A percentile compares a stretch with the other conserved stretches of the same genome.
These are phyloP conservation scores for Oligia latruncula DNA, from an alignment of 2,888 invertebrate genomes.

Conservation along the genomic window DNA sequence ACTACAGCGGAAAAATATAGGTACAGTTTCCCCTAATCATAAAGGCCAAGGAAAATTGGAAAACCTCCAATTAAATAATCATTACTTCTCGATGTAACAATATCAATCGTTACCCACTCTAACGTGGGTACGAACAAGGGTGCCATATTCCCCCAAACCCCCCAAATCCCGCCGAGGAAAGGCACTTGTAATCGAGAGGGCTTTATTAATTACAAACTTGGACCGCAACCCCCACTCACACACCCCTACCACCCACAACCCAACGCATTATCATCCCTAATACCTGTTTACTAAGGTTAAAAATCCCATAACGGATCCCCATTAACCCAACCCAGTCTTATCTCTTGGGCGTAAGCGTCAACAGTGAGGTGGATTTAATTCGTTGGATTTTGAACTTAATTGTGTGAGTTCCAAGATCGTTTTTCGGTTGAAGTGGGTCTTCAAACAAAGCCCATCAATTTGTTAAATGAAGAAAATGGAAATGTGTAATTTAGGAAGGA, in stretches of 20 bases:
- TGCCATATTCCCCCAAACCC: conserved; percentile 66
- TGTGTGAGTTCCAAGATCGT: conserved; percentile 67
- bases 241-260: conserved; percentile 68
- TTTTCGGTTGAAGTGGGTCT: conserved; percentile 66
- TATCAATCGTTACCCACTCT: conserved; percentile 63
- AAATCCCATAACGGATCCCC: conserved; percentile 77
- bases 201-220: conserved; percentile 90
- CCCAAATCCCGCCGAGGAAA: conserved; percentile 83
- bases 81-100: conserved; percentile 53
- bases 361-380: conserved; percentile 68
- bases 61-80: conserved; percentile 55
- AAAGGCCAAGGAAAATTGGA: conserved; percentile 9
- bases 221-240: conserved; percentile 82
- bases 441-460: conserved; percentile 86
- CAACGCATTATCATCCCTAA: conserved; percentile 82
- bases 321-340: conserved; percentile 85
- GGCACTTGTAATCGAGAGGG: conserved; percentile 89
- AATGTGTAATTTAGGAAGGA: conserved; percentile 85
- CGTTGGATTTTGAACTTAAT: conserved; percentile 77
- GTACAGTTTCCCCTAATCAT: neutral
- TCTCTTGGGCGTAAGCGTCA: conserved; percentile 86
- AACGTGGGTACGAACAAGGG: conserved; percentile 55
- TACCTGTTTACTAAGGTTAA: conserved; percentile 80
- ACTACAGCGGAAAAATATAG: neutral
- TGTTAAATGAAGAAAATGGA: conserved; percentile 89